Evolutionary conservation across 2,113 vertebrate species (phyloP), one percentile per base, ranked within the genome.

Genomic region (human): DNA sequence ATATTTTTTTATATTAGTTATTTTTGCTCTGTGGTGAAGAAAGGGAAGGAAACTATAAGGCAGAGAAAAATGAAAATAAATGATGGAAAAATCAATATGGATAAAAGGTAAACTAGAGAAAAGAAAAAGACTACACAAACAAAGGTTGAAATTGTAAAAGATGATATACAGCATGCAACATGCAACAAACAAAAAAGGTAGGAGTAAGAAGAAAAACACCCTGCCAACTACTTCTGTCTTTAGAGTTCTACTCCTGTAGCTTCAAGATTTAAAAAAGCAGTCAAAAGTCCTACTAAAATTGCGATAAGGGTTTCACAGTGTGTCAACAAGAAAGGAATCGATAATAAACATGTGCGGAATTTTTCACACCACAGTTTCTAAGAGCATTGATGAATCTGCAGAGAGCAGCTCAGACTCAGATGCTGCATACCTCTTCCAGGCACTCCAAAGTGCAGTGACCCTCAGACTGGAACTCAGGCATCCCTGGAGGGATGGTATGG

Each of bases 361-460:
- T 61, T 50, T 79, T 79, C 40, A 68, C 16, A 73, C 4, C 18
- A 55, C 0, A 11, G 7, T 40, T 73, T 84, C 38, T 83, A 11
- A 72, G 55, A 96, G 3, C 45, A 68, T 3, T 27, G 16, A 25
- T 35, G 35, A 82, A 57, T 52, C 40, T 76, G 32, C 16, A 27
- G 82, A 80, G 3, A 30, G 85, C 85, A 90, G 55, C 13, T 72
- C 57, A 13, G 40, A 83, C 61, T 80, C 10, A 59, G 59, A 22
- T 5, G 12, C 73, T 1, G 64, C 98, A 27, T 98, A 99, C 99
- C 99, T 99, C 99, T 97, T 99, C 97, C 30, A 99, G 98, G 98
- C 99, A 99, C 97, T 99, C 99, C 98, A 98, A 97, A 0, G 99
- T 99, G 97, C 99, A 99, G 97, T 99, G 99, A 88, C 99, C 99